A percentile compares a stretch with the other conserved stretches of the same genome.
phyloP scores from a whole-genome alignment of 2,113 vertebrate genomes.

The Suncus etruscus region DNA sequence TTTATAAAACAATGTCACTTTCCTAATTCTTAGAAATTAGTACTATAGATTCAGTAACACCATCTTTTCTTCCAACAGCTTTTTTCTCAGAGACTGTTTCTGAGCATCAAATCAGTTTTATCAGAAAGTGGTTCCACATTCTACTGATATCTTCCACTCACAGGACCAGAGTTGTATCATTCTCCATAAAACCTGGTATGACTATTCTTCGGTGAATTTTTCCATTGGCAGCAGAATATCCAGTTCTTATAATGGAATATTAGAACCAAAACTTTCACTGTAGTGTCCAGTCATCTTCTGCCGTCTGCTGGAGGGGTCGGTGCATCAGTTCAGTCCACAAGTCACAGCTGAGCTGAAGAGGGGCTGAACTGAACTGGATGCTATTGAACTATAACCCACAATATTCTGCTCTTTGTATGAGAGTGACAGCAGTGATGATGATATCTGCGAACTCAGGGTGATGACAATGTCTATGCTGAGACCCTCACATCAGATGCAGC shows the following conservation, averaged over 20 bases:
- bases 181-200: background rate
- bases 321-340: too few species aligned
- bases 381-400: too few species aligned
- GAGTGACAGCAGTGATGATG: too few species aligned
- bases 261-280: background rate
- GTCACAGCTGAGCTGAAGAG: too few species aligned
- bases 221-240: background rate
- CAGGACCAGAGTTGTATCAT: background rate
- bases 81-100: background rate
- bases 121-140: background rate
- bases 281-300: background rate
- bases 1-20: conserved; percentile 8
- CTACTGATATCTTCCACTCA: background rate
- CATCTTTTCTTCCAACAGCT: background rate
- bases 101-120: background rate
- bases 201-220: conserved; percentile 16
- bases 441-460: too few species aligned
- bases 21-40: background rate
- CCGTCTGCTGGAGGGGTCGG: too few species aligned
- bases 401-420: too few species aligned
- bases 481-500: too few species aligned
- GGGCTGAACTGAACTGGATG: too few species aligned
- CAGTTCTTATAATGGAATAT: background rate
- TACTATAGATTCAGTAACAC: background rate
- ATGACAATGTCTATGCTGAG: too few species aligned